Conservation (phyloP, 2,888 invertebrate genomes). For the Ceratothoa steindachneri region DNA sequence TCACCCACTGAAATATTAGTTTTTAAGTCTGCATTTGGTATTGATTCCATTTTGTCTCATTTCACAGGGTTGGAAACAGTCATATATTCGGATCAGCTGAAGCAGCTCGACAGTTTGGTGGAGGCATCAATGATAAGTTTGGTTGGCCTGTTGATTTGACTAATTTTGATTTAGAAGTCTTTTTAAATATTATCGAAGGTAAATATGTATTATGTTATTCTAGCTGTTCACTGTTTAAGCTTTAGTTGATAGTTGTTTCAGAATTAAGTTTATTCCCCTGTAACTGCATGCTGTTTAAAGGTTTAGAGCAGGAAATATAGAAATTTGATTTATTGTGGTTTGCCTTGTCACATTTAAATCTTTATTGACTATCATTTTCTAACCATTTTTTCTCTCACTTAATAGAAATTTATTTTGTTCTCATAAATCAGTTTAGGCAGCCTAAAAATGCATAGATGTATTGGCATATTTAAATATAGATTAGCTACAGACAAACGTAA, state of each 20-base stretch:
- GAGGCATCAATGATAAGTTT: constrained; percentile 58
- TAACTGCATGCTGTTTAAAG: background rate
- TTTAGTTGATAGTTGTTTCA: background rate
- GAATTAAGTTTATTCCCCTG: background rate
- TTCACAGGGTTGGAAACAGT: constrained; percentile 25
- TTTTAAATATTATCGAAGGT: constrained; percentile 55
- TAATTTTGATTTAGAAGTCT: constrained; percentile 59
- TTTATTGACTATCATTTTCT: too few relatives aligned
- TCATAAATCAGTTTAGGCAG: too few relatives aligned
- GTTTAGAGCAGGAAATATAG: background rate
- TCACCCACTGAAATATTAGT: too few relatives aligned
- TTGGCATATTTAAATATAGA: too few relatives aligned
- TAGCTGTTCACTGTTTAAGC: too few relatives aligned
- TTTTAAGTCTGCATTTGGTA: background rate
- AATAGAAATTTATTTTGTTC: too few relatives aligned
- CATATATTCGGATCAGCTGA: constrained; percentile 60
- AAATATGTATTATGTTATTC: constrained; percentile 32
- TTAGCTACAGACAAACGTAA: too few relatives aligned
- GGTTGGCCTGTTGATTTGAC: constrained; percentile 61
- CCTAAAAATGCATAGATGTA: too few relatives aligned
- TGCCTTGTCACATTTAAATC: too few relatives aligned
- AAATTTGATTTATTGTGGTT: background rate
- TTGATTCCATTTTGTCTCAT: background rate
- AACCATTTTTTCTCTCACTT: too few relatives aligned
- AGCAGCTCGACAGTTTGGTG: constrained; percentile 59